phyloP scores from a whole-genome alignment of 2,113 vertebrate genomes.

The Hystrix cristata region DNA sequence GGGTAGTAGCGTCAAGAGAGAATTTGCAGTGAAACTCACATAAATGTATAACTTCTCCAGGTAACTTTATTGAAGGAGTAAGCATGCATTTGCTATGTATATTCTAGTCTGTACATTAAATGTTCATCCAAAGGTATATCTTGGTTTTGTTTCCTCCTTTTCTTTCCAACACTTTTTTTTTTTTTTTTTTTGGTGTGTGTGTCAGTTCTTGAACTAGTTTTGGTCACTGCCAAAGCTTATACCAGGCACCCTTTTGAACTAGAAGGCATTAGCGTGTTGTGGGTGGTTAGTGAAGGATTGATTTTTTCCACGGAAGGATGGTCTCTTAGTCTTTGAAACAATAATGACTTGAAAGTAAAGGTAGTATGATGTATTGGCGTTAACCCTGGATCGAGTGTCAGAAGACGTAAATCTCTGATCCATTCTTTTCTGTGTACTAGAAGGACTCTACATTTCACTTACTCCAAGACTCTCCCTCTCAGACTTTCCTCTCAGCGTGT shows the following conservation, averaged over 20 bases:
- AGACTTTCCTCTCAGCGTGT: not conserved
- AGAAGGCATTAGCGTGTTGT: not conserved
- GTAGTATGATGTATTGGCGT: not conserved
- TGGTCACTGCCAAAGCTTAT: not conserved
- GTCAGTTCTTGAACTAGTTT: not conserved
- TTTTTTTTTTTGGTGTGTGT: conserved; percentile 6
- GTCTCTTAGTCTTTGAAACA: conserved; percentile 41
- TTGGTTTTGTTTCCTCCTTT: not conserved
- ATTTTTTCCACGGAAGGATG: conserved; percentile 9
- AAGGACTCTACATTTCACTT: not conserved
- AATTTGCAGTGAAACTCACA: not conserved
- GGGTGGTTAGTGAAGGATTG: conserved; percentile 22
- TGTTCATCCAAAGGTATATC: conserved; percentile 8
- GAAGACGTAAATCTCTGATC: not conserved
- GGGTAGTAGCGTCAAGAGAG: conserved; percentile 32
- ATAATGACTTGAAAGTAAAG: conserved; percentile 14
- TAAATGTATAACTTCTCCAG: not conserved
- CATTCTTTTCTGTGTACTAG: not conserved
- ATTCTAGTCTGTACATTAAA: not conserved
- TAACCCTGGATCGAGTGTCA: not conserved
- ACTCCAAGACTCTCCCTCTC: not conserved
- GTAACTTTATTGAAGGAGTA: conserved; percentile 47
- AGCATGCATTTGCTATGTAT: not conserved
- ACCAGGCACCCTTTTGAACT: conserved; percentile 10
- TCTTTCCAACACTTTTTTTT: fast-evolving